These are phyloP conservation scores for Otis tarda DNA, from an alignment of 2,113 vertebrate genomes.

Conservation along the genomic window DNA sequence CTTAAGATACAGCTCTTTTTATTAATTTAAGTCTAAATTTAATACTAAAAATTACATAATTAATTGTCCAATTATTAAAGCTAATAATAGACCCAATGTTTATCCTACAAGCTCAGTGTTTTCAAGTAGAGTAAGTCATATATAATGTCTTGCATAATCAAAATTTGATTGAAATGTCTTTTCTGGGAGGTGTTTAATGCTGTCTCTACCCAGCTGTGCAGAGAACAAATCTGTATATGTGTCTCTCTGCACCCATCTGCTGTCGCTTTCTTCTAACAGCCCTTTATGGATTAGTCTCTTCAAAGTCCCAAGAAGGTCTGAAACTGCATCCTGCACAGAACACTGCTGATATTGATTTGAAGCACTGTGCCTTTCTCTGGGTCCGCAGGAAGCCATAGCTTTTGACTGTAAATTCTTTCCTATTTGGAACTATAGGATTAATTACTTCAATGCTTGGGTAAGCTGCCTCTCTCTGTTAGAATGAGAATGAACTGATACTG, in stretches of 20 bases:
- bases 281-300: not conserved
- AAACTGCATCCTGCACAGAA: not conserved
- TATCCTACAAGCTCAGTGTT: not conserved
- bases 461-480: not conserved
- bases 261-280: not conserved
- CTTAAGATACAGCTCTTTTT: not conserved
- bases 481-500: not conserved
- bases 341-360: not conserved
- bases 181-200: not conserved
- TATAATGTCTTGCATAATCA: not conserved
- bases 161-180: not conserved
- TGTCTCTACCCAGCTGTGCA: not conserved
- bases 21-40: not conserved
- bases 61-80: not conserved
- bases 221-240: not conserved
- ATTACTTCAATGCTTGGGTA: not conserved
- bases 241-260: not conserved
- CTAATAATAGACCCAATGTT: not conserved
- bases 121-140: not conserved
- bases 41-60: not conserved
- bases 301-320: not conserved
- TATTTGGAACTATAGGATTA: not conserved
- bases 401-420: not conserved
- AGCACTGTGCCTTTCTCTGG: not conserved
- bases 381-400: not conserved